These are phyloP conservation scores for Ambastaia sidthimunki DNA, from an alignment of 2,797 vertebrate genomes.

Conservation along the genomic window DNA sequence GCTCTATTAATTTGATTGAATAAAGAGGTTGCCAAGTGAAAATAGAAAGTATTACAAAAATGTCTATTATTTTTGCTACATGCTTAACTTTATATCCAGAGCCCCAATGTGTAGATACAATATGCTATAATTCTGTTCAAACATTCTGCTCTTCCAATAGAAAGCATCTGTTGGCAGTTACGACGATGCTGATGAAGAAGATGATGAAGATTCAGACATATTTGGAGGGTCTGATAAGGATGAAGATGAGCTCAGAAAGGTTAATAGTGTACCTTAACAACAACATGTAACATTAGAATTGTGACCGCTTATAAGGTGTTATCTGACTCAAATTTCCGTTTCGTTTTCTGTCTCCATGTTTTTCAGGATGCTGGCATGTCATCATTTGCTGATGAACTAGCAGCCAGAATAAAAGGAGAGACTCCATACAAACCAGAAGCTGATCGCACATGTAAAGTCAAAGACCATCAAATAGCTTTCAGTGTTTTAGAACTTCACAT, in stretches of 20 bases:
- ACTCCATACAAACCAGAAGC: constrained; percentile 69
- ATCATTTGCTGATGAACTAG: constrained; percentile 92
- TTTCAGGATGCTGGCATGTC: constrained; percentile 82
- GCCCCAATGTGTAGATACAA: too few species aligned
- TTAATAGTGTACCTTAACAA: constrained; percentile 42
- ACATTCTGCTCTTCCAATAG: constrained; percentile 54
- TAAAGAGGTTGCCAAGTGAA: neutral
- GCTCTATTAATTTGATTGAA: too few species aligned
- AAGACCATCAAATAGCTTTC: neutral
- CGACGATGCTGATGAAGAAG: constrained; percentile 86
- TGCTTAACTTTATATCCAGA: neutral
- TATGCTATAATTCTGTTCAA: neutral
- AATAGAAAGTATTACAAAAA: too few species aligned
- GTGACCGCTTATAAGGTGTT: neutral
- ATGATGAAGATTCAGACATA: constrained; percentile 87
- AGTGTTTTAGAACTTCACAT: neutral
- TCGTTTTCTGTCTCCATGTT: neutral
- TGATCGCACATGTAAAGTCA: constrained; percentile 77
- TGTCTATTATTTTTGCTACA: too few species aligned
- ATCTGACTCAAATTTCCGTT: neutral
- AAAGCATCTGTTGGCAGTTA: constrained; percentile 82
- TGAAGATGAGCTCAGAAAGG: constrained; percentile 78
- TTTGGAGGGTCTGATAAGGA: constrained; percentile 93
- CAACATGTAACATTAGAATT: neutral
- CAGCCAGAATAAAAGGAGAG: constrained; percentile 91